Conservation (phyloP, 1,140 invertebrate genomes). For the Nomia melanderi region DNA sequence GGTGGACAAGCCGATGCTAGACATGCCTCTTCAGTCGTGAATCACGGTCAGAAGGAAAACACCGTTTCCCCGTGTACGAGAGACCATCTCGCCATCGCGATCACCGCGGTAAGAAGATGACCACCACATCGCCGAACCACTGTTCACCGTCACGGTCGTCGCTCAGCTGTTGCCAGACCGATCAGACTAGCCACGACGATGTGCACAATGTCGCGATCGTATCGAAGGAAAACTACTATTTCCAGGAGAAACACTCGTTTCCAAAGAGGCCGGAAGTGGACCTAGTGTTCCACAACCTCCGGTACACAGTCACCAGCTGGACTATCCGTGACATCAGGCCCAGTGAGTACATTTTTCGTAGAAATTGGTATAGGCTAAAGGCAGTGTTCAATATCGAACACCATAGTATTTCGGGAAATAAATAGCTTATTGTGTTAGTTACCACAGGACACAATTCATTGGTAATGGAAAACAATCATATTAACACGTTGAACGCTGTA, state of each 20-base stretch:
- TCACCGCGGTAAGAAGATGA: conserved; percentile 21
- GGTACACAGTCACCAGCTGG: conserved; percentile 74
- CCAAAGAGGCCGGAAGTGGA: conserved; percentile 77
- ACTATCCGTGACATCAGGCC: conserved; percentile 66
- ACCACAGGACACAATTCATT: too few relatives aligned
- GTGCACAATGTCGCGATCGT: conserved; percentile 64
- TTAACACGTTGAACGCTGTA: too few relatives aligned
- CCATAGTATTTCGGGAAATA: too few relatives aligned
- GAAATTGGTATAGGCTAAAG: too few relatives aligned
- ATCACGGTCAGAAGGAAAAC: conserved; percentile 19
- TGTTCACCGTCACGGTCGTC: conserved; percentile 55
- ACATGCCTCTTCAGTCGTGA: conserved; percentile 29
- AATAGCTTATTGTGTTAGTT: too few relatives aligned
- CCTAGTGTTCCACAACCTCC: conserved; percentile 72
- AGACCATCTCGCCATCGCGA: not conserved
- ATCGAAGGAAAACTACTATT: conserved; percentile 73
- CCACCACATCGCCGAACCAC: not conserved
- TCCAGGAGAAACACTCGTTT: conserved; percentile 75
- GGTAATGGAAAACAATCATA: too few relatives aligned
- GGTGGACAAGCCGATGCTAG: not conserved
- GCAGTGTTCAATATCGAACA: too few relatives aligned
- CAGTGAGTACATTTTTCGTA: conserved; percentile 63
- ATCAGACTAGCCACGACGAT: conserved; percentile 64
- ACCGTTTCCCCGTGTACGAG: not conserved
- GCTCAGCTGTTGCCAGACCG: conserved; percentile 56